Evolutionary conservation across 2,797 vertebrate genomes (phyloP), one percentile per base, ranked within the genome.

Genomic region (Esox lucius): DNA sequence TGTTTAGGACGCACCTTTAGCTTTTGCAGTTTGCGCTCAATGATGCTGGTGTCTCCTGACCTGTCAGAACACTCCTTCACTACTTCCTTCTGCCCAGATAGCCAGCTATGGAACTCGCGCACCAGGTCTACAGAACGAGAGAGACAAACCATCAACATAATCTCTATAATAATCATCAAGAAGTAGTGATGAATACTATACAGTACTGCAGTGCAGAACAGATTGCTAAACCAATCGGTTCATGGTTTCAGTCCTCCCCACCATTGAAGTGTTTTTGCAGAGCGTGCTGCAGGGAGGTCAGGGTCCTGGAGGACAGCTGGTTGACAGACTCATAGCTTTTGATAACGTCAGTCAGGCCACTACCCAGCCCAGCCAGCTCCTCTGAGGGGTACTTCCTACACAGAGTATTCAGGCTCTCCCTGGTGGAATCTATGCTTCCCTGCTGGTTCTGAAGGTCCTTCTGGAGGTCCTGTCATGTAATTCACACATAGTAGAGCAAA

Each of bases 361-460:
- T 87, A 2, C 96, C 98, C 84, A 98, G 83, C 79, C 86, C 80
- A 82, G 96, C 94, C 86, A 99, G 84, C 81, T 98, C 97, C 19
- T 89, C 91, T 0, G 96, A 97, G 3, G 96, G 96, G 82, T 97
- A 98, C 85, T 95, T 97, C 61, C 98, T 93, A 74, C 97, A 99
- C 69, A 99, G 87, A 1, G 92, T 92, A 78, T 98, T 98, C 70
- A 99, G 95, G 35, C 88, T 95, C 86, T 99, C 97, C 53, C 93
- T 93, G 17, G 94, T 94, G 0, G 91, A 90, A 83, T 96, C 96
- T 46, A 98, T 96, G 75, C 83, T 94, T 59, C 91, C 91, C 77
- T 98, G 96, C 80, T 96, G 96, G 81, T 94, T 95, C 74, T 97
- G 96, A 73, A 99, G 93, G 70, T 98, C 96, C 85, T 96, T 97